Conservation (phyloP, 1,140 invertebrate genomes). For the Caenorhabditis briggsae region DNA sequence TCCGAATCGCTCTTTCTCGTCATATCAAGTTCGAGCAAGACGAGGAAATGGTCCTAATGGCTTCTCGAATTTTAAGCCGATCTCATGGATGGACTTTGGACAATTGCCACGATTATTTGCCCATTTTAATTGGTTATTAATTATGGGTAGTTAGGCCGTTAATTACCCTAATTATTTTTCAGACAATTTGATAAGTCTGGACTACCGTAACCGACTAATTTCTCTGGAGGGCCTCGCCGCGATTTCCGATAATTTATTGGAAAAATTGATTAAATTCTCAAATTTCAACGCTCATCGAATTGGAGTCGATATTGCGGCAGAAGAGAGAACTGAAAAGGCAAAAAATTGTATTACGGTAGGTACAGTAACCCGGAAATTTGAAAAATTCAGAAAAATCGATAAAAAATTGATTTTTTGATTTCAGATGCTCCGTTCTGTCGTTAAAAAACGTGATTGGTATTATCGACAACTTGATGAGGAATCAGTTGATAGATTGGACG, state of each 20-base stretch:
- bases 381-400: no score
- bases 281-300: neutral
- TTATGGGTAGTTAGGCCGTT: neutral
- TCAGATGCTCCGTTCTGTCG: neutral
- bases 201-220: neutral
- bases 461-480: slow-evolving; percentile 15
- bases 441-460: slow-evolving; percentile 24
- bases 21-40: neutral
- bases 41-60: slow-evolving; percentile 11
- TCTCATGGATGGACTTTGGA: slow-evolving; percentile 14
- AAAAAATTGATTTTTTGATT: neutral
- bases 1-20: neutral
- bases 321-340: slow-evolving; percentile 13
- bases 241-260: neutral
- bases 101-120: slow-evolving; percentile 26
- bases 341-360: slow-evolving; percentile 11
- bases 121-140: neutral
- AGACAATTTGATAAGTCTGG: slow-evolving; percentile 18
- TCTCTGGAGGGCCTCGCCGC: slow-evolving; percentile 23
- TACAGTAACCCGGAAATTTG: no score
- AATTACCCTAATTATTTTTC: neutral
- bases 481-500: neutral
- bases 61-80: neutral
- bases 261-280: neutral
- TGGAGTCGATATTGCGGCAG: neutral